Evolutionary conservation across 37 sponge, comb jelly and placozoan genomes (phyloP), one percentile per base, ranked within the genome.

Genomic region (Agelas oroides): DNA sequence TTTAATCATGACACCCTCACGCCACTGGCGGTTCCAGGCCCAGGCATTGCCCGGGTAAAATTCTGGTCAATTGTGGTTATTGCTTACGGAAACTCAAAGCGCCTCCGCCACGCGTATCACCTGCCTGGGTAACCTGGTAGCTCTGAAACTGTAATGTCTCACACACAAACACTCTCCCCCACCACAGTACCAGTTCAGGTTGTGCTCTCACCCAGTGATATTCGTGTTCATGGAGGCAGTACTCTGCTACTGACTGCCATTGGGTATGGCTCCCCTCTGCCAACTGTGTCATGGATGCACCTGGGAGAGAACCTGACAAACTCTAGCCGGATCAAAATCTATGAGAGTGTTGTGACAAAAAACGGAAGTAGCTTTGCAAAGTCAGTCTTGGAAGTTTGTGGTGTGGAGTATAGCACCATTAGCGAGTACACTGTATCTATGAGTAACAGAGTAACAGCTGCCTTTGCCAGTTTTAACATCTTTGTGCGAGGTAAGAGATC

Each of bases 381-480:
- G 59, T 82, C 82, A 25, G 30, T 82, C 73, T 34, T 84, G 23
- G 75, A 84, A 37, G 25, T 84, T 3, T 84, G 84, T 36, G 35
- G 84, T 32, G 75, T 84, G 27, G 35, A 46, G 3, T 8, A 46
- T 8, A 46, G 46, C 8, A 8, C 3, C 8, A 46, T 3, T 8
- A 46, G 46, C 6, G 6, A 46, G 46, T 46, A 46, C 46, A 3
- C 8, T 12, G 8, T 46, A 3, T 46, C 46, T 46, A 8, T 8
- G 8, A 46, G 46, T 46, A 46, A 46, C 46, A 8, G 46, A 8
- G 8, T 46, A 46, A 46, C 46, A 12, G 46, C 8, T 46, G 46
- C 3, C 46, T 12, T 46, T 3, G 46, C 46, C 46, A 46, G 46
- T 12, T 8, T 46, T 46, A 8, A 46, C 3, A 46, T 46, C 3